Conservation (phyloP, 2,888 invertebrate genomes). For the Neoaliturus tenellus region DNA sequence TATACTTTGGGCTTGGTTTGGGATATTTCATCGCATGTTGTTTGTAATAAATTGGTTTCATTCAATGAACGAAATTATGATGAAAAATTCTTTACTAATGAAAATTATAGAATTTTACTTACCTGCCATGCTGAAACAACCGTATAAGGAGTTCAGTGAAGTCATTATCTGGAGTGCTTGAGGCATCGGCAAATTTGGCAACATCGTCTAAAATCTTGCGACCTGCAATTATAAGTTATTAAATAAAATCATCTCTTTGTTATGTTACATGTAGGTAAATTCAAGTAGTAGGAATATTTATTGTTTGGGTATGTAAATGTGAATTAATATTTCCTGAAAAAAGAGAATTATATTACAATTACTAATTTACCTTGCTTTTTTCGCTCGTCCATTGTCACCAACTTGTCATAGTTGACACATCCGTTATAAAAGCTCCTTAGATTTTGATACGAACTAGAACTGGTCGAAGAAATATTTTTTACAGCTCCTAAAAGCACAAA, state of each 20-base stretch:
- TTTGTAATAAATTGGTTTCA: too few relatives aligned
- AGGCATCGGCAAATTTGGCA: conserved; percentile 8
- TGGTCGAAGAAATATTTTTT: conserved; percentile 18
- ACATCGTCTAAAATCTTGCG: conserved; percentile 1
- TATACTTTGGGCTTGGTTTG: too few relatives aligned
- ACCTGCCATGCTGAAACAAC: conserved; percentile 48
- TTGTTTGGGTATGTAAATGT: too few relatives aligned
- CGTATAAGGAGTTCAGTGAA: conserved; percentile 29
- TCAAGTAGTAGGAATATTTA: too few relatives aligned
- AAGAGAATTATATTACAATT: neutral
- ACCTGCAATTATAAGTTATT: neutral
- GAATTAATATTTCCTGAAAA: too few relatives aligned
- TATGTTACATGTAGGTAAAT: too few relatives aligned
- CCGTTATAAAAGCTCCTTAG: conserved; percentile 34
- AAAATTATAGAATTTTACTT: too few relatives aligned
- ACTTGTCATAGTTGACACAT: conserved; percentile 48
- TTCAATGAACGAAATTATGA: too few relatives aligned
- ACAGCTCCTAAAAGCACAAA: conserved; percentile 6
- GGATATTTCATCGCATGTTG: too few relatives aligned
- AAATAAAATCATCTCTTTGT: too few relatives aligned
- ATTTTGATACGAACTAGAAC: conserved; percentile 6
- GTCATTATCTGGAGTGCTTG: conserved; percentile 8
- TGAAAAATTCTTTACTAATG: too few relatives aligned
- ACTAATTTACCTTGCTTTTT: conserved; percentile 38
- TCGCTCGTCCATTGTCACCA: conserved; percentile 16